Evolutionary conservation across 2,797 vertebrate species (phyloP), one percentile per base, ranked within the genome.

Genomic region (Threskiornis aethiopicus): DNA sequence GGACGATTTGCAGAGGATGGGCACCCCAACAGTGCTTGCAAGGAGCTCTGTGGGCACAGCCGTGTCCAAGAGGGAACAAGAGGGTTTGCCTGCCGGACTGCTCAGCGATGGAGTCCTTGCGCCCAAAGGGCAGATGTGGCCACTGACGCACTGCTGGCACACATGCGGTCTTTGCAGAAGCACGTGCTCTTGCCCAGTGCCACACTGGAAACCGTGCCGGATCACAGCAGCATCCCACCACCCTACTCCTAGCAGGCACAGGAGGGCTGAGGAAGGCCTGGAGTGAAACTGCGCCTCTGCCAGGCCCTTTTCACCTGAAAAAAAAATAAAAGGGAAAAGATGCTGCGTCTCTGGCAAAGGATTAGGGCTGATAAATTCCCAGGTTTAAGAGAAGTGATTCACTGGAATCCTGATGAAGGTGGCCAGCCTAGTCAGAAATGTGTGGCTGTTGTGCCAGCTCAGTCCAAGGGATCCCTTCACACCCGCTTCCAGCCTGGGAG

Each of bases 131-230:
- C 54, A 80, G 26, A 59, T 0, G 3, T 51, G 44, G 69, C 33
- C 44, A 44, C 37, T 26, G 62, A 24, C 24, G 44, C n/a, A 20
- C n/a, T 3, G 2, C 88, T 83, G 81, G 26, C 39, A 47, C 58
- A 29, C 0, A 0, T 11, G 26, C 1, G 1, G 19, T 41, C 78
- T 58, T 62, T 37, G 58, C 12, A 75, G 83, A 75, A 58, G 47
- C 33, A 47, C 8, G 0, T 57, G 13, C 17, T 31, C 41, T 77
- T 84, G 37, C 31, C 59, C 54, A n/a, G 21, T 65, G 25, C 59
- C 8, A 1, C 13, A 4, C 15, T 47, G 57, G 17, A 87, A 75
- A 31, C 46, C 6, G 5, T 0, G 0, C 13, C 1, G 6, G 42
- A 21, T 54, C 11, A 31, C 57, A 79, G 54, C 44, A 92, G 47